Conservation (phyloP, 2,113 vertebrate species). For the Rhegmatorhina hoffmannsi region DNA sequence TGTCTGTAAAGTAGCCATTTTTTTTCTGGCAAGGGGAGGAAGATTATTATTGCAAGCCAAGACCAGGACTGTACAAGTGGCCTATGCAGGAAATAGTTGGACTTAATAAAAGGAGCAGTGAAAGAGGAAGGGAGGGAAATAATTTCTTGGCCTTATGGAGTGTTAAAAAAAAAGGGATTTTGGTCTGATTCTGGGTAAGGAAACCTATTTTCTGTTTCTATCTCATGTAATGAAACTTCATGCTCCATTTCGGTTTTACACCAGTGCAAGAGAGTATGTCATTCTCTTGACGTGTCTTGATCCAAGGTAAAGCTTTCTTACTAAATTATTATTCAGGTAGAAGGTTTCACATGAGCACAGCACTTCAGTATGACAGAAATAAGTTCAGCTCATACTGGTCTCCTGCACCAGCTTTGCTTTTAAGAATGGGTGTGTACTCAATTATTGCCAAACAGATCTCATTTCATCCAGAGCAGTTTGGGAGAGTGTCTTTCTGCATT, state of each 20-base stretch:
- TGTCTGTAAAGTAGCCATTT: neutral
- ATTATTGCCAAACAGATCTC: neutral
- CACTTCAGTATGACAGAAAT: neutral
- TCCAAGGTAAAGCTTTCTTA: neutral
- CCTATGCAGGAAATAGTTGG: neutral
- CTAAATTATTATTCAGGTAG: neutral
- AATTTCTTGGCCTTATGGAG: neutral
- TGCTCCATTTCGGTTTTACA: neutral
- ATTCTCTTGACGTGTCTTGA: rapidly evolving
- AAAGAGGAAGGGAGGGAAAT: neutral
- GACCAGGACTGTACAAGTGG: neutral
- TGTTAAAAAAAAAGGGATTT: neutral
- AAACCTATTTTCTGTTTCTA: neutral
- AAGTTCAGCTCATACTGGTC: neutral
- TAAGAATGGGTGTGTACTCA: neutral
- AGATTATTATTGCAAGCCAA: neutral
- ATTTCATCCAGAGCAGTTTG: neutral
- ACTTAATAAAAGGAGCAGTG: neutral
- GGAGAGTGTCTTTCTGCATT: neutral
- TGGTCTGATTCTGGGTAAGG: neutral
- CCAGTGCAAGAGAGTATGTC: neutral
- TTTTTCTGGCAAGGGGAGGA: neutral
- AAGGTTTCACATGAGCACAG: neutral
- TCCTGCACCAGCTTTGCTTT: neutral
- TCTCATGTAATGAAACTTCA: neutral